Base-by-base conservation (phyloP, 2,888 invertebrate species). In the Lypha dubia region DNA sequence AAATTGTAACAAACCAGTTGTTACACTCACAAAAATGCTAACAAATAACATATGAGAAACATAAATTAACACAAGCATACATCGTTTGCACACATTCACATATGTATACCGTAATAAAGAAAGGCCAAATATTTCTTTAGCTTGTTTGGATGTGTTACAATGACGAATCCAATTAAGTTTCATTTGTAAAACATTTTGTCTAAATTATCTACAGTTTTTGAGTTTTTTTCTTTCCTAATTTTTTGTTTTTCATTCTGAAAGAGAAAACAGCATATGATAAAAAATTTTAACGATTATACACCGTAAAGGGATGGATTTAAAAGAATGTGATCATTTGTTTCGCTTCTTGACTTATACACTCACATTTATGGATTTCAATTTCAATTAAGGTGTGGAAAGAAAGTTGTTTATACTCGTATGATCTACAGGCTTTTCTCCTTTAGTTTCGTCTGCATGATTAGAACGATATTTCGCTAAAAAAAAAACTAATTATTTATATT, bases 141-240 rank as follows among this genome's bases (percentile, higher is more conserved):
- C 58, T 56, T 15, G 4, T 28, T n/a, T 75, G 17, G 35, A 28
- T n/a, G 49, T 75, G 44, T 51, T 68, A 79, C 68, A 79, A 65
- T 79, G 75, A 71, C 58, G 65, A 65, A 75, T 79, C 83, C 79
- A 83, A 87, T 83, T 85, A 82, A 73, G 70, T 82, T 79, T 79
- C 81, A 86, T 85, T 87, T 87, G 87, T 85, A 85, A 79, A 87
- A 81, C 86, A 83, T 86, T 84, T 83, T 80, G 85, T 86, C 80
- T 82, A 86, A 85, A 85, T 85, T 84, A 83, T 80, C 63, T 68
- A 62, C 73, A 75, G 67, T 32, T 79, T 62, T 77, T 77, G 38
- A n/a, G 44, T 44, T 56, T 38, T 60, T 62, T 28, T 70, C 2
- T 44, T 38, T n/a, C 49, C 0, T 35, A 63, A 38, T 32, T 41